Evolutionary conservation across 1,140 invertebrate genomes (phyloP), one percentile per base, ranked within the genome.

Genomic region (Bradysia coprophila): DNA sequence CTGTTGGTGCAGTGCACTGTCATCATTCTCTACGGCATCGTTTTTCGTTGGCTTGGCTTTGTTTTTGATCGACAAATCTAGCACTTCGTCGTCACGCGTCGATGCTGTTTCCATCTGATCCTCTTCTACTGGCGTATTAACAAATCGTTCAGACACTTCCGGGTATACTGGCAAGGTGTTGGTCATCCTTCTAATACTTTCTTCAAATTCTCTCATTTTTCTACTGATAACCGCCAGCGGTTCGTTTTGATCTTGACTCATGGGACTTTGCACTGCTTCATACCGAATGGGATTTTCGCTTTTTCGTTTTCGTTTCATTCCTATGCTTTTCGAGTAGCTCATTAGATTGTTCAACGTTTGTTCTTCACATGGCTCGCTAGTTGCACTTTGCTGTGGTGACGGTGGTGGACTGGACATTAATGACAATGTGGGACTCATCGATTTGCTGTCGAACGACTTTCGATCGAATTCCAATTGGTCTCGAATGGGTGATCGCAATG

Each of bases 291-390:
- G 38, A 21, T 39, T 39, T n/a, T 22, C 6, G 15, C 21, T 39
- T 22, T 39, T 39, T 21, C 38, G 38, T 16, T 39, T 39, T 6
- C 38, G 20, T 23, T 39, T 39, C 20, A 23, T 39, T 10, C 36
- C 18, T 2, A 38, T 10, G 4, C n/a, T 20, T 38, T 38, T 38
- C 11, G 36, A 38, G 18, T 38, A 38, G 18, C 16, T 38, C 36
- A 38, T 20, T 38, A 18, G 15, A 20, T 38, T 16, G 36, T 10
- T n/a, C 21, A 18, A 19, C 18, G 18, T 28, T 8, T 28, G 13
- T 6, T 28, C 24, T n/a, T n/a, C n/a, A n/a, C n/a, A n/a, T 6
- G 24, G 24, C 13, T 6, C 13, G 13, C 13, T 28, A 6, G 6
- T 13, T 6, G 6, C 13, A 13, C 24, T 28, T 8, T 13, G 6